These are phyloP conservation scores for Bovichtus diacanthus DNA, from an alignment of 2,797 vertebrate genomes.

Conservation along the genomic window DNA sequence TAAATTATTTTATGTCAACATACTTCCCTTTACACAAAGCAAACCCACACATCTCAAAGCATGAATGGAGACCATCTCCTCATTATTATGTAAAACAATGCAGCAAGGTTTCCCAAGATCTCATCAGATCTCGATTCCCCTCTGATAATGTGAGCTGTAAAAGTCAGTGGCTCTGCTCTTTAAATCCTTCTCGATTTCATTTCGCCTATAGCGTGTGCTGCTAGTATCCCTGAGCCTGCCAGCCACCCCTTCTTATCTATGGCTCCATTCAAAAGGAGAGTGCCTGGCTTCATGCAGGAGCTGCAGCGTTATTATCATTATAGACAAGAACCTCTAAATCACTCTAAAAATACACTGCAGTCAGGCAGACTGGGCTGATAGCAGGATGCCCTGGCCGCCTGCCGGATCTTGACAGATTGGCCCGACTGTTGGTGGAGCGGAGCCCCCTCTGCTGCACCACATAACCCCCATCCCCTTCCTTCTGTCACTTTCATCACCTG, in stretches of 20 bases:
- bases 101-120: background rate
- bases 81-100: constrained; percentile 10
- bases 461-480: constrained; percentile 43
- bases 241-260: constrained; percentile 50
- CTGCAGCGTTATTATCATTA: constrained; percentile 72
- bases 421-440: constrained; percentile 49
- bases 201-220: constrained; percentile 25
- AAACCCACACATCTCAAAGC: background rate
- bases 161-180: constrained; percentile 39
- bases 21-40: background rate
- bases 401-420: constrained; percentile 75
- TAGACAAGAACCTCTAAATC: constrained; percentile 77
- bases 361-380: constrained; percentile 55
- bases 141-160: background rate
- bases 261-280: constrained; percentile 51
- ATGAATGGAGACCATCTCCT: background rate
- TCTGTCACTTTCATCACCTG: constrained; percentile 64
- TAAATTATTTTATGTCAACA: too few species aligned
- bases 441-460: constrained; percentile 45
- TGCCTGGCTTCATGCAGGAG: constrained; percentile 54
- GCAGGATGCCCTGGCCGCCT: constrained; percentile 66
- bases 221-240: constrained; percentile 36
- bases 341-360: constrained; percentile 78
- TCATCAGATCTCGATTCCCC: background rate
- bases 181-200: constrained; percentile 39